Conservation (phyloP, 1,140 invertebrate genomes). For the Bombus waltoni region DNA sequence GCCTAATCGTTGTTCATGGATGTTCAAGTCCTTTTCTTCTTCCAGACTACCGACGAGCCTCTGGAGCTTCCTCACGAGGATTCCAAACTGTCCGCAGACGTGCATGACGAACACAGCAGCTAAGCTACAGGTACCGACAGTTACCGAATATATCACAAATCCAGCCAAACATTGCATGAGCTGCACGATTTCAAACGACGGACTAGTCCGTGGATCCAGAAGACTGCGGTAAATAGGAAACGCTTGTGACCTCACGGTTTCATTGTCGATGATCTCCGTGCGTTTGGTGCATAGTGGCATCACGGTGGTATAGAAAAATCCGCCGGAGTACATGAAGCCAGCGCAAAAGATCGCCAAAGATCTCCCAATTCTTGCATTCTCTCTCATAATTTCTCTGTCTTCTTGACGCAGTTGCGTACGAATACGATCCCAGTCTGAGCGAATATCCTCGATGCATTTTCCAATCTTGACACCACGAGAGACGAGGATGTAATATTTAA, state of each 20-base stretch:
- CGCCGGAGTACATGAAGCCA: slow-evolving; percentile 72
- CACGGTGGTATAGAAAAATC: slow-evolving; percentile 73
- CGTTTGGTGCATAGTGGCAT: slow-evolving; percentile 70
- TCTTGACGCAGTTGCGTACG: not conserved
- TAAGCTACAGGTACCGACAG: slow-evolving; percentile 57
- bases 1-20: not conserved
- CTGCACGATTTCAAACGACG: slow-evolving; percentile 64
- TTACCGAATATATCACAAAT: slow-evolving; percentile 58
- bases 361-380: slow-evolving; percentile 53
- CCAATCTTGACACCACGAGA: slow-evolving; percentile 28
- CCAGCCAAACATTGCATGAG: slow-evolving; percentile 53
- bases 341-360: slow-evolving; percentile 60
- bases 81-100: slow-evolving; percentile 64
- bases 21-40: not conserved
- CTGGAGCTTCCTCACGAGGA: slow-evolving; percentile 55
- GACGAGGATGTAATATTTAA: slow-evolving; percentile 55
- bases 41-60: not conserved
- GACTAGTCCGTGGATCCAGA: slow-evolving; percentile 48
- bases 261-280: slow-evolving; percentile 59
- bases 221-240: slow-evolving; percentile 57
- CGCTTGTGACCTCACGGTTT: slow-evolving; percentile 51
- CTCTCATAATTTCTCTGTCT: slow-evolving; percentile 48
- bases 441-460: slow-evolving; percentile 49
- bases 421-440: slow-evolving; percentile 46
- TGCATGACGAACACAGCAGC: slow-evolving; percentile 66